Evolutionary conservation across 2,888 invertebrate species (phyloP), one percentile per base, ranked within the genome.

Genomic region (Pegoplata infirma): DNA sequence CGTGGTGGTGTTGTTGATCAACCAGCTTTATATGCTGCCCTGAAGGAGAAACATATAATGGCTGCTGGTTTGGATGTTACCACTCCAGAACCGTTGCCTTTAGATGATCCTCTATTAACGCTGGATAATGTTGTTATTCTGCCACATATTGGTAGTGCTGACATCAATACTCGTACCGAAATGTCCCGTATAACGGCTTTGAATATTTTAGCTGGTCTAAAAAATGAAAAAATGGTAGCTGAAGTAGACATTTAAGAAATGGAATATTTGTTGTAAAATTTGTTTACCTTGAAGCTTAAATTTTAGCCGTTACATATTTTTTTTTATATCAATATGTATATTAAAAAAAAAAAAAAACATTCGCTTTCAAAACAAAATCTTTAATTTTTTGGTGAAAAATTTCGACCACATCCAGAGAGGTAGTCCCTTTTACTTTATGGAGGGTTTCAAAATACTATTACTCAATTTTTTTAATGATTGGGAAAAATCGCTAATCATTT

Each of bases 101-200:
- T 94, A 4, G 92, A 96, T 82, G 93, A 92, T 89, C 94, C 94
- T 1, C 90, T 98, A 19, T 91, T 96, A 19, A 92, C 92, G 74
- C 87, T 97, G 21, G 91, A 92, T 46, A 98, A 98, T 88, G 96
- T 97, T 88, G 91, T 92, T 2, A 85, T 92, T 82, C 83, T 98
- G 59, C 98, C 98, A 1, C 98, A 99, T 87, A 96, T 99, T 84
- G 98, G 97, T 40, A 98, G 98, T 90, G 98, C 98, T 4, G 93
- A 95, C 0, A 92, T 92, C 66, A 93, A 94, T 87, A 93, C 97
- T 0, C 92, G 98, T 79, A 92, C 92, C 64, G 92, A 92, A 68
- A 98, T 98, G 98, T 94, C 95, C 2, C 90, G 92, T 53, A 90
- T 97, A 47, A 95, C 97, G 1, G 96, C 96, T 0, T 90, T 91